These are phyloP conservation scores for Leptobrachium leishanense DNA, from an alignment of 2,113 vertebrate genomes.

Conservation along the genomic window DNA sequence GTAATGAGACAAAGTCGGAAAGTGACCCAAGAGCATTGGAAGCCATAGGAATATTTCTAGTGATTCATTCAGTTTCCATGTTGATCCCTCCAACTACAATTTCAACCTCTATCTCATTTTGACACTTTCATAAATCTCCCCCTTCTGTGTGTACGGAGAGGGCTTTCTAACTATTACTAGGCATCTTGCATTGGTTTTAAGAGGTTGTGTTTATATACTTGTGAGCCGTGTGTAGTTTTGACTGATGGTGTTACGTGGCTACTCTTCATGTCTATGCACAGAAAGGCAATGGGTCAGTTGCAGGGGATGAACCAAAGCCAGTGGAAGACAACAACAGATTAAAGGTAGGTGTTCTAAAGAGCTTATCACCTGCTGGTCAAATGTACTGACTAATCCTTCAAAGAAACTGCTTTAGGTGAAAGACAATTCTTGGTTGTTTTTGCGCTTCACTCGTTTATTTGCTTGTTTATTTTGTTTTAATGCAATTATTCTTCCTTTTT, in stretches of 20 bases:
- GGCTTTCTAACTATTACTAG: not conserved
- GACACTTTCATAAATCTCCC: no score
- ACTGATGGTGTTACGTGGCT: slow-evolving; percentile 25
- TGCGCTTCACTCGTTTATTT: no score
- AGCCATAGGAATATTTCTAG: no score
- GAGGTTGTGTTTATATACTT: not conserved
- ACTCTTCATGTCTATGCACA: slow-evolving; percentile 56
- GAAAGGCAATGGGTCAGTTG: slow-evolving; percentile 64
- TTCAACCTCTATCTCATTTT: no score
- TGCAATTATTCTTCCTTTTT: no score
- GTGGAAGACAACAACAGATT: slow-evolving; percentile 71
- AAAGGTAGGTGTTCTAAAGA: slow-evolving; percentile 71
- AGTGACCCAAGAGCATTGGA: no score
- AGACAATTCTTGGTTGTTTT: no score
- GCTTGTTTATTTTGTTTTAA: no score
- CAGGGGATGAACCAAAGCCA: slow-evolving; percentile 58
- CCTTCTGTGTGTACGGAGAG: not conserved
- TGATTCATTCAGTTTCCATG: no score
- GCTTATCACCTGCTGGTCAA: slow-evolving; percentile 13
- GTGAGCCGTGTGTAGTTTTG: slow-evolving; percentile 5
- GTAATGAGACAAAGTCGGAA: no score
- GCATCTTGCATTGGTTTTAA: not conserved
- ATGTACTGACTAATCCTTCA: slow-evolving; percentile 3
- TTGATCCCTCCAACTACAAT: no score
- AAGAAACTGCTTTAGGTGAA: not conserved